Conservation (phyloP, 2,113 vertebrate genomes). For the Lamprotornis superbus region DNA sequence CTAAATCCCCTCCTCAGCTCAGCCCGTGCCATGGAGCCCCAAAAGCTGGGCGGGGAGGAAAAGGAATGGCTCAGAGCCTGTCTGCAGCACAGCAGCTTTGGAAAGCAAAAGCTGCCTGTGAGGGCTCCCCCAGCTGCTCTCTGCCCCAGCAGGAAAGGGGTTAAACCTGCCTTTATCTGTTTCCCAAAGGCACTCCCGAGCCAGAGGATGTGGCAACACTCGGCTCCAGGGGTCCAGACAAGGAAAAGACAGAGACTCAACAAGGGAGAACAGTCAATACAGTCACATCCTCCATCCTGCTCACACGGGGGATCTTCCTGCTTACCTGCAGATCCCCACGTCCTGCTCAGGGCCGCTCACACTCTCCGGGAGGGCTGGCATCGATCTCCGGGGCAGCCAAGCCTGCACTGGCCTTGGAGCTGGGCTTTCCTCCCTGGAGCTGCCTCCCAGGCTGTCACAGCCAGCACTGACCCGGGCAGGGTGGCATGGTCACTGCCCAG, state of each 20-base stretch:
- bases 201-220: neutral
- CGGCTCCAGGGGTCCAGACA: accelerated
- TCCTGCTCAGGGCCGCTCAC: neutral
- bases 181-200: neutral
- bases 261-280: neutral
- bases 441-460: neutral
- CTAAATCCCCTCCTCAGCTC: neutral
- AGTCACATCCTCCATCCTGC: neutral
- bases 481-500: neutral
- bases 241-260: neutral
- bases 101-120: neutral
- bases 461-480: neutral
- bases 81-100: neutral
- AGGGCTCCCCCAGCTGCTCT: neutral
- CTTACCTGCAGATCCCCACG: neutral
- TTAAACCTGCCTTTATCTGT: neutral
- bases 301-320: neutral
- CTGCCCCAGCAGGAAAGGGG: neutral
- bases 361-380: accelerated
- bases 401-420: neutral
- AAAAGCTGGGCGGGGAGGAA: neutral
- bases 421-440: neutral
- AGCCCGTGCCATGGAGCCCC: neutral
- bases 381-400: neutral
- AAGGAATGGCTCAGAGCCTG: no score